Evolutionary conservation across 2,888 invertebrate genomes (phyloP).

Genomic region (Tribolium freemani): DNA sequence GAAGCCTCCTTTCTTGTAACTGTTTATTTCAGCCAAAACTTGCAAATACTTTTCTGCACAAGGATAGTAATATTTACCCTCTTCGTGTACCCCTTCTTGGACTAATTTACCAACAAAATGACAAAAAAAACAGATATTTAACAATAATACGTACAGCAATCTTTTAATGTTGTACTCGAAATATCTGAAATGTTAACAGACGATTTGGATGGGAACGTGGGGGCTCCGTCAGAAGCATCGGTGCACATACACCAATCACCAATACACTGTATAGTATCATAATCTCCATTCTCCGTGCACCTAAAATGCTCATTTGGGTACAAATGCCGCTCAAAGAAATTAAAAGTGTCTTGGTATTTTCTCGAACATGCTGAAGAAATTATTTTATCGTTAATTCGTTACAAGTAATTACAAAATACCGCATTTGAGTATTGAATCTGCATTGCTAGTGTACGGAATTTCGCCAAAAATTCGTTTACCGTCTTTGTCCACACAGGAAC

Average conservation of each 20-base stretch:
- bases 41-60: constrained; percentile 65
- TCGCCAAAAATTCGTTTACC: constrained; percentile 80
- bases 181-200: constrained; percentile 61
- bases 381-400: not conserved
- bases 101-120: constrained; percentile 56
- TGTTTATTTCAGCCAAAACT: constrained; percentile 59
- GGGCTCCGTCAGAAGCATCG: constrained; percentile 70
- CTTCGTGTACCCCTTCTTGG: constrained; percentile 62
- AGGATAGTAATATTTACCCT: constrained; percentile 63
- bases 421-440: constrained; percentile 71
- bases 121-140: not conserved
- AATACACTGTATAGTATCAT: constrained; percentile 77
- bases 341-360: constrained; percentile 69
- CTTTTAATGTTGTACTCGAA: constrained; percentile 57
- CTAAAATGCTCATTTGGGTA: constrained; percentile 67
- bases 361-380: constrained; percentile 73
- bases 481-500: constrained; percentile 75
- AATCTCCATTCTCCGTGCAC: constrained; percentile 78
- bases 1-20: constrained; percentile 58
- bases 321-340: constrained; percentile 65
- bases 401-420: constrained; percentile 64
- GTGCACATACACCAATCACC: constrained; percentile 75
- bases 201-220: constrained; percentile 58
- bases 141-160: constrained; percentile 64
- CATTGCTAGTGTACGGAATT: constrained; percentile 68